These are phyloP conservation scores for Brienomyrus longianalis DNA, from an alignment of 2,113 vertebrate species.

Conservation along the genomic window DNA sequence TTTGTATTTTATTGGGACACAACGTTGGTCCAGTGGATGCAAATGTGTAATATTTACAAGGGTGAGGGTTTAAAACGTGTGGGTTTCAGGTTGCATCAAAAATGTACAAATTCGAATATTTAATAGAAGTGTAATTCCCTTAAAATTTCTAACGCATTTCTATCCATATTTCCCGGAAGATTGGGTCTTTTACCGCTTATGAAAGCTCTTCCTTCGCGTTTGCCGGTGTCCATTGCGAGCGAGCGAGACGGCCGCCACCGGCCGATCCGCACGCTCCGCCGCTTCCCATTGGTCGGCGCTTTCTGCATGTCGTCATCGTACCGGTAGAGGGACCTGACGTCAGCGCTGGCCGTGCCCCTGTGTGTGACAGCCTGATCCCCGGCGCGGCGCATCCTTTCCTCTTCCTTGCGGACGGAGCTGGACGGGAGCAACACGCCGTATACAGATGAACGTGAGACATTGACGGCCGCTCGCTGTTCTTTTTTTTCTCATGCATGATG, in stretches of 20 bases:
- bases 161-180: background rate
- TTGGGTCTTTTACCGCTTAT: background rate
- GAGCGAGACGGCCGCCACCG: background rate
- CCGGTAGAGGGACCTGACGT: conserved; percentile 40
- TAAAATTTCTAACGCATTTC: background rate
- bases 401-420: conserved; percentile 27
- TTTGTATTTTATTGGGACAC: background rate
- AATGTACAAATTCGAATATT: background rate
- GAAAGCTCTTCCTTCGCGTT: background rate
- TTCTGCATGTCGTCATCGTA: conserved; percentile 56
- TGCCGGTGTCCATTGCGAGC: background rate
- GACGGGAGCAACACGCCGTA: conserved; percentile 39
- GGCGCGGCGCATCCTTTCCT: conserved; percentile 50
- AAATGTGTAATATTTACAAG: background rate
- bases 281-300: conserved; percentile 37
- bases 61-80: background rate
- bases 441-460: conserved; percentile 40
- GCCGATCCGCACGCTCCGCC: conserved; percentile 26
- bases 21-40: background rate
- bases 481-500: conserved; percentile 38
- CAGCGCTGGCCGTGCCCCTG: conserved; percentile 30
- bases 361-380: conserved; percentile 38
- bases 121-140: background rate
- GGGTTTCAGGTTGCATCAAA: background rate
- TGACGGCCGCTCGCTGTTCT: conserved; percentile 29